A percentile compares a stretch with the other conserved stretches of the same genome.
These are phyloP conservation scores for Drosophila mulleri DNA, from an alignment of 2,888 invertebrate species.

Conservation along the genomic window DNA sequence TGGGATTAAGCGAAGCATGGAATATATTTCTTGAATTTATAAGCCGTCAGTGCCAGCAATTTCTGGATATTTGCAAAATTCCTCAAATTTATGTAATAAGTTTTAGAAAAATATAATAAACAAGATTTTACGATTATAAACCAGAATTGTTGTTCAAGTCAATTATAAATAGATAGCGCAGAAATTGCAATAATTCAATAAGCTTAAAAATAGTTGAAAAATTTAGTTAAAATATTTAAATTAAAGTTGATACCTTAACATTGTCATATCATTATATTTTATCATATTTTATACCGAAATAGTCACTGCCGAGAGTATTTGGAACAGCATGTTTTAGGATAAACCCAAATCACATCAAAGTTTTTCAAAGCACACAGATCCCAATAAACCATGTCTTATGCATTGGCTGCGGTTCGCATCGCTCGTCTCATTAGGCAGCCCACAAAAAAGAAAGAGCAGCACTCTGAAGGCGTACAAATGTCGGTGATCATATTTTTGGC, in stretches of 20 bases:
- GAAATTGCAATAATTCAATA: no score
- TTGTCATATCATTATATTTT: no score
- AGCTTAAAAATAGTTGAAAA: no score
- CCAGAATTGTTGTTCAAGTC: no score
- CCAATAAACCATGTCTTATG: slow-evolving; percentile 40
- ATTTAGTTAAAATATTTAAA: no score
- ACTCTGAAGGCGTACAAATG: slow-evolving; percentile 45
- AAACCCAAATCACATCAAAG: slow-evolving; percentile 19
- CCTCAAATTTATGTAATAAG: slow-evolving; percentile 7
- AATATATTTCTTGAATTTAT: slow-evolving; percentile 31
- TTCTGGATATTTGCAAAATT: neutral
- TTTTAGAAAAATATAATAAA: slow-evolving; percentile 6
- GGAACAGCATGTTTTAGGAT: neutral
- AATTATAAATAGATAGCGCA: no score
- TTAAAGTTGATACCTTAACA: no score
- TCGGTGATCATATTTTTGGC: slow-evolving; percentile 46
- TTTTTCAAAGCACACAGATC: slow-evolving; percentile 16
- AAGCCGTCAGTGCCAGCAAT: slow-evolving; percentile 25
- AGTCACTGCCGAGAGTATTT: no score
- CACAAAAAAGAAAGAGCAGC: slow-evolving; percentile 28
- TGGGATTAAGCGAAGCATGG: slow-evolving; percentile 43
- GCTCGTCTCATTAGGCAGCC: slow-evolving; percentile 56
- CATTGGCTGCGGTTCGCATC: slow-evolving; percentile 54
- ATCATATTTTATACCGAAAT: no score
- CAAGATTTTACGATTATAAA: neutral